Evolutionary conservation across 92 coral and sea anemone genomes (phyloP).

Genomic region (Nematostella vectensis): DNA sequence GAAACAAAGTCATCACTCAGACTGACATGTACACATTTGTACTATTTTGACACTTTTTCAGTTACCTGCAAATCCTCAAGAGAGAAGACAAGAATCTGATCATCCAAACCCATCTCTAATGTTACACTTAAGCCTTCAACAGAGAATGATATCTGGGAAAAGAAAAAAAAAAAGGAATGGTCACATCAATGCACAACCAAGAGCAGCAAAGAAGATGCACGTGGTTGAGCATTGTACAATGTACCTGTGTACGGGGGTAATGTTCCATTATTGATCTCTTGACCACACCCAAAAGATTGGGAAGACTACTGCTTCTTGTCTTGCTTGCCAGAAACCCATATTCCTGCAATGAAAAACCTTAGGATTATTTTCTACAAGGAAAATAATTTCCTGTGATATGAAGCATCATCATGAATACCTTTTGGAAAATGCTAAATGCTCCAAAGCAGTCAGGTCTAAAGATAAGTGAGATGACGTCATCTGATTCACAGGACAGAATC

Average conservation of each 20-base stretch:
- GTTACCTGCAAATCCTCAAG: too few relatives aligned
- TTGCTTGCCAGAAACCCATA: slow-evolving; percentile 3
- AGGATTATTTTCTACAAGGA: too few relatives aligned
- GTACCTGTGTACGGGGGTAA: slow-evolving; percentile 26
- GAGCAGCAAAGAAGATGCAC: too few relatives aligned
- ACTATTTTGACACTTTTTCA: too few relatives aligned
- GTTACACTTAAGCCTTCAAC: slow-evolving; percentile 28
- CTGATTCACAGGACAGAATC: slow-evolving; percentile 25
- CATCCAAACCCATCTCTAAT: slow-evolving; percentile 46
- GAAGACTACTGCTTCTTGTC: slow-evolving; percentile 1
- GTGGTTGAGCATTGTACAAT: too few relatives aligned
- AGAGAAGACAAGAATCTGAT: slow-evolving; percentile 32
- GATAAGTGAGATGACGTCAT: slow-evolving; percentile 28
- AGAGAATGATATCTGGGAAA: slow-evolving; percentile 22
- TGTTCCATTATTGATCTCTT: slow-evolving; percentile 6
- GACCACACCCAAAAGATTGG: slow-evolving; percentile 6
- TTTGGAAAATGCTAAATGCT: too few relatives aligned
- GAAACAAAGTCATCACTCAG: too few relatives aligned
- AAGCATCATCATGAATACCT: too few relatives aligned
- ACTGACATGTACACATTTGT: too few relatives aligned
- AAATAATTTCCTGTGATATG: too few relatives aligned
- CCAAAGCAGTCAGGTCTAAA: slow-evolving; percentile 41
- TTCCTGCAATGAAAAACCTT: too few relatives aligned
- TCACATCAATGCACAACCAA: too few relatives aligned
- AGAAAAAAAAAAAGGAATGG: neutral